Base-by-base conservation (phyloP, 92 coral and sea anemone species). In the Desmophyllum pertusum region DNA sequence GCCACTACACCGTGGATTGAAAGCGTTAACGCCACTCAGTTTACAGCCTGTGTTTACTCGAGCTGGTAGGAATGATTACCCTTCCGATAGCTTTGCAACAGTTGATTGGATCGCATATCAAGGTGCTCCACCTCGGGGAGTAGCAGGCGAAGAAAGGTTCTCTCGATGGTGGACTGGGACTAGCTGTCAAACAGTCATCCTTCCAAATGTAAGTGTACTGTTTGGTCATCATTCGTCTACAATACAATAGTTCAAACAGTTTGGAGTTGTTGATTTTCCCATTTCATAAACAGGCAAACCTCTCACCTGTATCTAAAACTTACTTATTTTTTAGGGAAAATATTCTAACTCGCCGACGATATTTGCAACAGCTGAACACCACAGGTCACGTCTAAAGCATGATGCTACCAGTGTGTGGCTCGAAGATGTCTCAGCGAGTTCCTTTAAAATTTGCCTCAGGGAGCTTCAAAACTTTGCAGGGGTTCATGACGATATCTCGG, bases 391-490 rank as follows among this genome's bases (percentile, higher is more conserved):
- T 45, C 68, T 72, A 62, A 70, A 79, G 59, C 89, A 85, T 36
- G 91, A 88, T 52, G 91, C 91, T 50, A 73, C 83, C 42, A 66
- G 52, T 14, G 41, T 89, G 30, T 86, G 93, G 93, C 66, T 83
- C 2, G 93, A 89, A 77, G 89, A 89, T 55, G 81, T 81, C 69
- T 81, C 85, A 39, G 42, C 64, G 79, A 85, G 65, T 13, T 83
- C 86, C 40, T 89, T 89, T 69, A 76, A 77, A 73, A 87, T 86
- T 81, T 89, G 93, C 52, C 75, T 89, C 37, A 45, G 93, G 45
- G 90, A 89, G 59, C 82, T 89, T 79, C 81, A 85, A 42, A 76
- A 86, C 42, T 89, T 85, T 50, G 88, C 83, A 31, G 92, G 92
- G 23, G 52, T 77, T 14, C 89, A 89, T 42, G 82, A 89, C 69